Evolutionary conservation across 2,797 vertebrate genomes (phyloP).

Genomic region (Coilia nasus): DNA sequence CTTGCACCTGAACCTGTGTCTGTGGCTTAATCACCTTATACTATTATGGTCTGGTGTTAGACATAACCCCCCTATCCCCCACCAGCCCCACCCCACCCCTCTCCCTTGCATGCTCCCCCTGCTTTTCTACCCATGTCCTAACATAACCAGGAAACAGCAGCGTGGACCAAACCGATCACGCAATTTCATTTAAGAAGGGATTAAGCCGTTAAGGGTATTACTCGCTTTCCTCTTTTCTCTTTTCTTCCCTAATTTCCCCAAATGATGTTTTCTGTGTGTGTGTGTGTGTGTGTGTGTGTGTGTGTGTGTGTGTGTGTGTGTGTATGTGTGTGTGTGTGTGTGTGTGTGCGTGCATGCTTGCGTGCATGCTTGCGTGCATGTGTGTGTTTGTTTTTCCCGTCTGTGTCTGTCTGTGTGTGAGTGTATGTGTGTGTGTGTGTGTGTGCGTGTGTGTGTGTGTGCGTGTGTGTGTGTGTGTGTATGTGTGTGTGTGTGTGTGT

Average conservation of each 20-base stretch:
- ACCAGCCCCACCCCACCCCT: not conserved
- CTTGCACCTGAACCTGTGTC: slow-evolving; percentile 41
- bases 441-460: slow-evolving; percentile 45
- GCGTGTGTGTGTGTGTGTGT: not conserved
- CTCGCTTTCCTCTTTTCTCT: slow-evolving; percentile 51
- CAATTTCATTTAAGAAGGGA: slow-evolving; percentile 65
- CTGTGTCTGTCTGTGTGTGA: slow-evolving; percentile 29
- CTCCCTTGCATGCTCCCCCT: not conserved
- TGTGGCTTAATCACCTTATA: slow-evolving; percentile 64
- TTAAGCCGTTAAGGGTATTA: slow-evolving; percentile 64
- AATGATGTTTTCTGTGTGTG: slow-evolving; percentile 53
- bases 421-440: slow-evolving; percentile 35
- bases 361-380: no score
- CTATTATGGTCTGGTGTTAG: slow-evolving; percentile 58
- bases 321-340: slow-evolving; percentile 17
- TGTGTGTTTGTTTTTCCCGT: no score
- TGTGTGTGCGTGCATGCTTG: slow-evolving; percentile 17
- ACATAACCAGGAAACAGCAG: slow-evolving; percentile 33
- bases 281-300: no score
- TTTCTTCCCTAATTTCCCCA: slow-evolving; percentile 57
- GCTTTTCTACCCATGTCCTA: slow-evolving; percentile 16
- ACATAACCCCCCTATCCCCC: not conserved
- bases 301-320: slow-evolving; percentile 18
- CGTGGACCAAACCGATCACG: slow-evolving; percentile 62
- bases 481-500: slow-evolving; percentile 25